Percentiles rank a stretch among this genome's conserved stretches.
phyloP scores from a whole-genome alignment of 2,113 vertebrate species.

The Hemicordylus capensis region DNA sequence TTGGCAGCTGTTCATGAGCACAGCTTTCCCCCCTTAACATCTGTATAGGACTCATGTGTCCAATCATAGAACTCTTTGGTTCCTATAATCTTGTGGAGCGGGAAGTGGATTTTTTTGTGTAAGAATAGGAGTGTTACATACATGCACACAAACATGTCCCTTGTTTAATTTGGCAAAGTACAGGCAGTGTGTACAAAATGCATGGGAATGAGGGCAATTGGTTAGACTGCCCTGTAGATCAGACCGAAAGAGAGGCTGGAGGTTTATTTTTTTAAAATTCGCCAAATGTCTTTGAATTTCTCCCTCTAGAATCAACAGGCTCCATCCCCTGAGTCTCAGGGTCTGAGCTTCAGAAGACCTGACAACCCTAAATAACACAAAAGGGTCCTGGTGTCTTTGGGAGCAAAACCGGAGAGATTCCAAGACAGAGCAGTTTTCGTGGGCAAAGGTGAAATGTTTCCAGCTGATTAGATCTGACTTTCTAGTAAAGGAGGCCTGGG shows the following conservation, averaged over 20 bases:
- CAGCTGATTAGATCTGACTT: background rate
- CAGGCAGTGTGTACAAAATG: background rate
- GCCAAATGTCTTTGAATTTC: background rate
- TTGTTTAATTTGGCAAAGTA: background rate
- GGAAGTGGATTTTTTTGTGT: background rate
- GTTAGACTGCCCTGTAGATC: background rate
- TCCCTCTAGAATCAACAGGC: too few species aligned
- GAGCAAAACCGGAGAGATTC: constrained; percentile 19
- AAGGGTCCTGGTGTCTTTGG: background rate
- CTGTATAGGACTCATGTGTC: too few species aligned
- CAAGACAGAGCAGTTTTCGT: background rate
- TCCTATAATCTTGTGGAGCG: background rate
- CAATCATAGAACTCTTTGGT: background rate
- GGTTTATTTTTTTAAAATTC: background rate
- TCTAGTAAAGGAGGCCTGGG: background rate
- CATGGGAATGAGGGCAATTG: background rate
- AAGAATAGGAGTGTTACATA: background rate
- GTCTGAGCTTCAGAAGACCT: background rate
- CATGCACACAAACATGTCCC: background rate
- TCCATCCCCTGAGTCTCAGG: background rate
- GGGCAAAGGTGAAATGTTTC: background rate
- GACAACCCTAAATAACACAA: fast-evolving
- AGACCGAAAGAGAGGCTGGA: background rate
- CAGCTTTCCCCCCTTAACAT: too few species aligned
- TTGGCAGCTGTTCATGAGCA: too few species aligned